Evolutionary conservation across 2,797 vertebrate genomes (phyloP).

Genomic region (Microctenopoma lineatum): DNA sequence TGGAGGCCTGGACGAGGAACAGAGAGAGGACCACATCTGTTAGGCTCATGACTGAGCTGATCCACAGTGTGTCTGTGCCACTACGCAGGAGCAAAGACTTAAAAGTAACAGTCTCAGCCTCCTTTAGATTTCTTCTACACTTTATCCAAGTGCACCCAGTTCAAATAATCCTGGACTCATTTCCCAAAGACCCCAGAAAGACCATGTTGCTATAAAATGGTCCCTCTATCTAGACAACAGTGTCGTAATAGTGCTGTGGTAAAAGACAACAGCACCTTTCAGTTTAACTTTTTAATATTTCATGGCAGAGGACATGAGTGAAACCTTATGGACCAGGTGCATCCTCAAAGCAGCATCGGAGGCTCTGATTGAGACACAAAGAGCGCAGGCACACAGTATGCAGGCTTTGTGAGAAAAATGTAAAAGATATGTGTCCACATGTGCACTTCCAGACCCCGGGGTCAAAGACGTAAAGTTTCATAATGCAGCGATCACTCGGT

Average conservation of each 20-base stretch:
- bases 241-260: not conserved
- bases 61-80: constrained; percentile 48
- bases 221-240: constrained; percentile 29
- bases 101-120: constrained; percentile 59
- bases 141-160: constrained; percentile 33
- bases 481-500: constrained; percentile 62
- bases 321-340: constrained; percentile 79
- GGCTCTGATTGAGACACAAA: constrained; percentile 64
- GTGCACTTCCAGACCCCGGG: constrained; percentile 67
- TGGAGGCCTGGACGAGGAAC: constrained; percentile 71
- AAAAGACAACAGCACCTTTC: constrained; percentile 54
- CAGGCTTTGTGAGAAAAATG: constrained; percentile 68
- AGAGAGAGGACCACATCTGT: constrained; percentile 77
- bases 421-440: constrained; percentile 71
- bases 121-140: constrained; percentile 55
- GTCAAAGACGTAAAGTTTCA: constrained; percentile 78
- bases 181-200: constrained; percentile 47
- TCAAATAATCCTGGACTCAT: constrained; percentile 47
- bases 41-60: constrained; percentile 72
- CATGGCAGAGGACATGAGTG: constrained; percentile 61
- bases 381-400: constrained; percentile 68
- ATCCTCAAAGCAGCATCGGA: constrained; percentile 67
- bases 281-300: constrained; percentile 70
- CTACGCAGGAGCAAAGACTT: constrained; percentile 33
- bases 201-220: constrained; percentile 55